A percentile compares a stretch with the other conserved stretches of the same genome.
phyloP scores from a whole-genome alignment of 2,797 vertebrate genomes.

The Cirrhinus molitorella region DNA sequence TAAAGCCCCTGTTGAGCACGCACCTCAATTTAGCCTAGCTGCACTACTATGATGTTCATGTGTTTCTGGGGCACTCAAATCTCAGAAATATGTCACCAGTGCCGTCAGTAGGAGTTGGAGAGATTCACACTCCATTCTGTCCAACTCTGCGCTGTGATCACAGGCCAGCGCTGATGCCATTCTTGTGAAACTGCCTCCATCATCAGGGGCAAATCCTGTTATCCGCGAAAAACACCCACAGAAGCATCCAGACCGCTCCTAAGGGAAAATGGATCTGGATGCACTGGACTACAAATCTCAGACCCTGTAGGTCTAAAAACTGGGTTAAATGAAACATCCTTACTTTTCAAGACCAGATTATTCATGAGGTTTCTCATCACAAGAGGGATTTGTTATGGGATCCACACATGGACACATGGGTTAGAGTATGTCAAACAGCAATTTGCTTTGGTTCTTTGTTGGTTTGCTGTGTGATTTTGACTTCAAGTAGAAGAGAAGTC shows the following conservation, averaged over 20 bases:
- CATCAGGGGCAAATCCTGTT: conserved; percentile 51
- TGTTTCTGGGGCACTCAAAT: conserved; percentile 37
- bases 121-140: conserved; percentile 48
- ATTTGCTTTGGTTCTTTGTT: background rate
- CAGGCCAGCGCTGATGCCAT: conserved; percentile 43
- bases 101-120: conserved; percentile 35
- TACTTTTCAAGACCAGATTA: conserved; percentile 18
- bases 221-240: conserved; percentile 50
- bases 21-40: background rate
- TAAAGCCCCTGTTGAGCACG: background rate
- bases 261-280: conserved; percentile 11
- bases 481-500: background rate
- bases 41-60: background rate
- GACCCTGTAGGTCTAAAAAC: conserved; percentile 23
- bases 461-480: background rate
- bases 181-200: conserved; percentile 52
- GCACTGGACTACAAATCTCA: conserved; percentile 17
- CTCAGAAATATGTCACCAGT: conserved; percentile 40
- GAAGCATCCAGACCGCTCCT: conserved; percentile 20
- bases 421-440: background rate
- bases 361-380: background rate
- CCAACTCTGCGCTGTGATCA: conserved; percentile 44
- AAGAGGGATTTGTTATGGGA: conserved; percentile 19
- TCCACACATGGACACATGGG: conserved; percentile 2
- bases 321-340: conserved; percentile 22